phyloP scores from a whole-genome alignment of 2,113 vertebrate species.

The Calyptomena viridis region DNA sequence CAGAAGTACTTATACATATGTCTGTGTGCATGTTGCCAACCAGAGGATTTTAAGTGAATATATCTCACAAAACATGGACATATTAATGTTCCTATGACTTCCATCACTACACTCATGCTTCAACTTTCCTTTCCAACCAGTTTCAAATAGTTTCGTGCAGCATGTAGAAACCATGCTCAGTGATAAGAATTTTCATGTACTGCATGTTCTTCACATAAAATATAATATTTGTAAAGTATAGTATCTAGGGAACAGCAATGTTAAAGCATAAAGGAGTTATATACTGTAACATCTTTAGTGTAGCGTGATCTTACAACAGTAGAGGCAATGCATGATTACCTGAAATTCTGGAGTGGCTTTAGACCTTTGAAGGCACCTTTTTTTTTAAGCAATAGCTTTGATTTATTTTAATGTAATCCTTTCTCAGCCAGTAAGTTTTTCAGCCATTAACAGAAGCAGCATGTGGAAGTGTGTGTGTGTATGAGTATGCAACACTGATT shows the following conservation, averaged over 20 bases:
- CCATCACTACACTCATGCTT: background rate
- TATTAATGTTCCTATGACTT: background rate
- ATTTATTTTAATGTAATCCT: background rate
- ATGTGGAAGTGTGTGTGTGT: fast-evolving
- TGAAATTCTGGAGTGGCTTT: background rate
- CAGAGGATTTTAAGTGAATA: background rate
- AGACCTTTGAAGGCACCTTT: background rate
- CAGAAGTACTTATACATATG: background rate
- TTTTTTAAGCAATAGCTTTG: background rate
- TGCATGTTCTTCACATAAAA: background rate
- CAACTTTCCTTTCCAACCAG: background rate
- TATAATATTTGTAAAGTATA: background rate
- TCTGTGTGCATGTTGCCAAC: background rate
- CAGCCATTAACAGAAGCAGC: background rate
- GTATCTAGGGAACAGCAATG: background rate
- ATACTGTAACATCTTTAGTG: background rate
- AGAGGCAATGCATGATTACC: background rate
- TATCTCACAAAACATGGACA: background rate
- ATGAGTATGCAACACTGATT: background rate
- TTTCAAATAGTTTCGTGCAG: background rate
- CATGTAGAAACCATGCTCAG: fast-evolving
- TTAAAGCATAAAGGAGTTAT: background rate
- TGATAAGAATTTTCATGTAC: background rate
- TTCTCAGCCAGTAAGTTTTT: background rate
- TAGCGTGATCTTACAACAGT: background rate